Conservation (phyloP, 2,888 invertebrate species). For the Oscheius sp. region DNA sequence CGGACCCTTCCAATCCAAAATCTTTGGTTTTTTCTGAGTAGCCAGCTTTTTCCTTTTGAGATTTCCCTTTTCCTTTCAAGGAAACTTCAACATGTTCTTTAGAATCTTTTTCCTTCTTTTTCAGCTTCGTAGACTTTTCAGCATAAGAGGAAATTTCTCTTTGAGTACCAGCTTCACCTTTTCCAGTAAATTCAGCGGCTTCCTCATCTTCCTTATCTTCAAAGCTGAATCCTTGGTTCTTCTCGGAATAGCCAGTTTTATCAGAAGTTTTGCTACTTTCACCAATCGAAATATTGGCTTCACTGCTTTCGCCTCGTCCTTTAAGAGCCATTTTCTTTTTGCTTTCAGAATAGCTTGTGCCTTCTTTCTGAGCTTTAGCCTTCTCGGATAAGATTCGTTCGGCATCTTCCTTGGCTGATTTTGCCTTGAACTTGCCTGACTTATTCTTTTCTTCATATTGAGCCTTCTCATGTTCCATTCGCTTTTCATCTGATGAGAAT, state of each 20-base stretch:
- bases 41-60: constrained; percentile 7
- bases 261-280: background rate
- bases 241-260: background rate
- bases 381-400: background rate
- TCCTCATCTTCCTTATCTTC: constrained; percentile 17
- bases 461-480: constrained; percentile 5
- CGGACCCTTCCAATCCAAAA: constrained; percentile 23
- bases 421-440: background rate
- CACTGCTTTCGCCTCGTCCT: background rate
- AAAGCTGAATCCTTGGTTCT: background rate
- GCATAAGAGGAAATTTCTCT: background rate
- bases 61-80: background rate
- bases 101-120: background rate
- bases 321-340: background rate
- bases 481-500: constrained; percentile 16
- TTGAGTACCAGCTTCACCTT: background rate
- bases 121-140: background rate
- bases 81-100: background rate
- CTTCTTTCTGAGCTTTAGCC: constrained; percentile 5
- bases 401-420: background rate
- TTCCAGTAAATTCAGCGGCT: background rate
- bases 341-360: constrained; percentile 4
- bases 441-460: constrained; percentile 19
- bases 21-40: constrained; percentile 31
- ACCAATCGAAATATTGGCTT: background rate